Conservation (phyloP, 2,797 vertebrate species). For the Aphelocoma californica region DNA sequence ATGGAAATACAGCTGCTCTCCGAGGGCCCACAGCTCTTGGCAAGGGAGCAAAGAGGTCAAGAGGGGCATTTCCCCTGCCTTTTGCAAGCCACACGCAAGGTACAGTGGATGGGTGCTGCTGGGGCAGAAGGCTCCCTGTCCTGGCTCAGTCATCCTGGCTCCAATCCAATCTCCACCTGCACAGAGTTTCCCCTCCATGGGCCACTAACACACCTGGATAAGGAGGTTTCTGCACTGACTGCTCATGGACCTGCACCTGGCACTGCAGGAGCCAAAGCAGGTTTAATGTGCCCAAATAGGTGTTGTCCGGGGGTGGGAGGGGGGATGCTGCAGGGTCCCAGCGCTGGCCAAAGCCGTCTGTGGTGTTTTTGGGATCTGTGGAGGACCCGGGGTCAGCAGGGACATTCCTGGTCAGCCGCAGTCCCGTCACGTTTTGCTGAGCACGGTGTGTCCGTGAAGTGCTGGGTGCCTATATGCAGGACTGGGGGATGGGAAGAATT, state of each 20-base stretch:
- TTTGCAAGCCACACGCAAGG: neutral
- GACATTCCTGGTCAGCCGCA: neutral
- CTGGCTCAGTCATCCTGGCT: neutral
- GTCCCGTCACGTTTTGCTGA: neutral
- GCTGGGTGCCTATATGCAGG: neutral
- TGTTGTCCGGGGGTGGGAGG: neutral
- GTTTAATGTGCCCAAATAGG: neutral
- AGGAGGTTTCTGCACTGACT: neutral
- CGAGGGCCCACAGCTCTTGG: neutral
- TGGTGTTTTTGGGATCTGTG: accelerated
- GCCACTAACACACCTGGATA: accelerated
- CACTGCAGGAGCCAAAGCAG: neutral
- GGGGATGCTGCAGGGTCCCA: accelerated
- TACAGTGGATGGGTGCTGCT: accelerated
- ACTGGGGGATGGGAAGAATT: neutral
- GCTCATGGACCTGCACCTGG: neutral
- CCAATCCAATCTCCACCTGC: neutral
- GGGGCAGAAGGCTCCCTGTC: neutral
- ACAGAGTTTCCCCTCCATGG: accelerated
- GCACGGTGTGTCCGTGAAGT: neutral
- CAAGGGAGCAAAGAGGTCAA: neutral
- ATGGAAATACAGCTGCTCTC: neutral
- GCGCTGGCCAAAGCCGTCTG: neutral
- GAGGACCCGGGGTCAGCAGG: neutral
- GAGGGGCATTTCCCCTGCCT: neutral